phyloP scores from a whole-genome alignment of 2,113 vertebrate genomes.

The Gambusia affinis region DNA sequence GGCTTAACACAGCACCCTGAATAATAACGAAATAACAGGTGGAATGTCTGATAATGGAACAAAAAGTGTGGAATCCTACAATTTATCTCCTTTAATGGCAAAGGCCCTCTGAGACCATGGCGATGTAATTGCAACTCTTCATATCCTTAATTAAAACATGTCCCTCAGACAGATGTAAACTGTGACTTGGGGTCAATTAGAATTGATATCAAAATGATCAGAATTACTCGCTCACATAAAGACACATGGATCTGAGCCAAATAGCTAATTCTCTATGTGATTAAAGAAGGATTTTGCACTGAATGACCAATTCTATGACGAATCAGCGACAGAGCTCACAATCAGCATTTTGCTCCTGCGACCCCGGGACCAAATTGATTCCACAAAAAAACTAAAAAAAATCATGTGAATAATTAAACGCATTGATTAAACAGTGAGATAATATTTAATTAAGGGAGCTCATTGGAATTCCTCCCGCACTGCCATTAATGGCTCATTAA shows the following conservation, averaged over 20 bases:
- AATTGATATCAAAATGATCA: conserved; percentile 77
- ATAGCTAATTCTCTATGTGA: conserved; percentile 57
- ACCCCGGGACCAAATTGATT: conserved; percentile 73
- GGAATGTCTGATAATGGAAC: conserved; percentile 48
- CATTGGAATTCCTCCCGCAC: conserved; percentile 78
- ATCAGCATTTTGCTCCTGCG: conserved; percentile 66
- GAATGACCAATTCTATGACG: conserved; percentile 70
- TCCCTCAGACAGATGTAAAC: conserved; percentile 73
- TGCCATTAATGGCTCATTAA: conserved; percentile 82
- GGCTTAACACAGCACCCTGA: conserved; percentile 2
- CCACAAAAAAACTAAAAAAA: conserved; percentile 54
- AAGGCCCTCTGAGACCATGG: conserved; percentile 26
- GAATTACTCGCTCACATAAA: conserved; percentile 61
- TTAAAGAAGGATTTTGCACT: conserved; percentile 76
- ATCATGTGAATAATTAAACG: conserved; percentile 82
- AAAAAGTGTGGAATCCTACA: conserved; percentile 54
- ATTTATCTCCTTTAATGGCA: conserved; percentile 63
- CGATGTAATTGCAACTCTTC: conserved; percentile 66
- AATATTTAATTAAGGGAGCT: conserved; percentile 85
- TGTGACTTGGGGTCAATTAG: conserved; percentile 64
- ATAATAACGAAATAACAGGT: conserved; percentile 53
- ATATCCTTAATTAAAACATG: conserved; percentile 72
- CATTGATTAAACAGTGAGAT: conserved; percentile 85
- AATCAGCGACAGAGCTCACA: conserved; percentile 66
- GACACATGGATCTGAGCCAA: conserved; percentile 72